Base-by-base conservation (phyloP, 2,113 vertebrate genomes). In the Chinchilla lanigera region DNA sequence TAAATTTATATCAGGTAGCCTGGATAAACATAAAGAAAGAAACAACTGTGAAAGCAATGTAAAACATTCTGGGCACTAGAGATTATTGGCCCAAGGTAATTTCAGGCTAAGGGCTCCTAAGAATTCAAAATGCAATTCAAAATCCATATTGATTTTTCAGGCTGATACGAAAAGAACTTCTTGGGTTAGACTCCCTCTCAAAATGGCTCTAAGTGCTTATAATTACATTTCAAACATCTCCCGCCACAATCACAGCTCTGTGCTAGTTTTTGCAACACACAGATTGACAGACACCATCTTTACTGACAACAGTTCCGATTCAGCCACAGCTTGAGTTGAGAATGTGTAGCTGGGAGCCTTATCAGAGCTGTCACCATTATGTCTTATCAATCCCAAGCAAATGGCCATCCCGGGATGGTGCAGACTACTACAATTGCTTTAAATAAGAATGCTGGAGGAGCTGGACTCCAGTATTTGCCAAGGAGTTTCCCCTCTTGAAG, bases 201-300 rank as follows among this genome's bases (percentile, higher is more conserved):
- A 96, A 94, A 90, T 56, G 87, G 60, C 33, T 92, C 92, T 96
- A 96, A 90, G 86, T 94, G 84, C 88, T 96, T 95, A 96, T 96
- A 97, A 96, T 97, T 97, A 67, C 90, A 96, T 96, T 97, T 96
- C 97, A 90, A 97, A 96, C 97, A 98, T 97, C 96, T 95, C 85
- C 82, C 50, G 60, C 86, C 93, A 96, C 60, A 75, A 95, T 97
- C 97, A 92, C 44, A 95, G 86, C 86, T 92, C 92, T 67, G 47
- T 89, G 80, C 75, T 96, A 28, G 88, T 90, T 96, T 97, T 81
- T 86, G 60, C 88, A 86, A 41, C 71, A 60, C 47, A 28, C 16
- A 86, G 71, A 94, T 86, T 97, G 97, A 96, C 88, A 97, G 95
- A 85, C 69, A 77, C 81, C 94, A 78, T 95, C 89, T 89, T 84